Percentiles rank a stretch among this genome's conserved stretches.
These are phyloP conservation scores for Osmerus eperlanus DNA, from an alignment of 2,113 vertebrate species.

Conservation along the genomic window DNA sequence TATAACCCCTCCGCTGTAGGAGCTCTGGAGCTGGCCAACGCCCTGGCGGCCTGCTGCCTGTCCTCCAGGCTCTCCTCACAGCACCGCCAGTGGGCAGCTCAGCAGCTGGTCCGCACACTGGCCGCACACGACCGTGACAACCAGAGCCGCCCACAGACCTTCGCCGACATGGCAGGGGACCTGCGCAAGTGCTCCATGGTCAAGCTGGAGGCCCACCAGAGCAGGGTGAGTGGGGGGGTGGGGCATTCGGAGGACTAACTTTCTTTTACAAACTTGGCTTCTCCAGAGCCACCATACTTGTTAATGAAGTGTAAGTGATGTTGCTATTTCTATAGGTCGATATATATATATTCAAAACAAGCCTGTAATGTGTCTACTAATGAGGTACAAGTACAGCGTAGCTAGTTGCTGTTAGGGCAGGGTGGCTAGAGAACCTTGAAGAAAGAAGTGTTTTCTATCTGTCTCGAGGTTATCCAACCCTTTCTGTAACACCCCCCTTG, in stretches of 20 bases:
- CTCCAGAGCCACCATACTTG: too few species aligned
- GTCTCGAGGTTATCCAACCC: not conserved
- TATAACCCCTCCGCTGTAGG: constrained; percentile 92
- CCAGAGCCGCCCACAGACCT: constrained; percentile 87
- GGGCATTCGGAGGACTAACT: not conserved
- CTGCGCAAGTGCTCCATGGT: constrained; percentile 90
- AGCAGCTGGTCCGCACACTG: constrained; percentile 92
- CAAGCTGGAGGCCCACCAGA: constrained; percentile 97
- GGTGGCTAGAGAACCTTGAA: not conserved
- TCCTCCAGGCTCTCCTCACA: constrained; percentile 94
- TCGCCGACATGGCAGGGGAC: constrained; percentile 94
- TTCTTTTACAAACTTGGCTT: too few species aligned
- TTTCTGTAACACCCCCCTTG: not conserved
- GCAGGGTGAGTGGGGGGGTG: constrained; percentile 72
- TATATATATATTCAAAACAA: too few species aligned
- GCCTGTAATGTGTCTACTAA: too few species aligned
- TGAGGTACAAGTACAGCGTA: too few species aligned
- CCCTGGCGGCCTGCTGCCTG: constrained; percentile 96
- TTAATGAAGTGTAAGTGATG: too few species aligned
- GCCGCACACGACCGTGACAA: constrained; percentile 96
- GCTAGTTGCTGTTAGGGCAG: not conserved
- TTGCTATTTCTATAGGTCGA: too few species aligned
- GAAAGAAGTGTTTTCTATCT: not conserved
- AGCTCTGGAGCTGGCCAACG: constrained; percentile 97
- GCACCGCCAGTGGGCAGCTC: constrained; percentile 97